Evolutionary conservation across 53 echinoderm and acorn worm species (phyloP).

Genomic region (Echinarachnius parma): DNA sequence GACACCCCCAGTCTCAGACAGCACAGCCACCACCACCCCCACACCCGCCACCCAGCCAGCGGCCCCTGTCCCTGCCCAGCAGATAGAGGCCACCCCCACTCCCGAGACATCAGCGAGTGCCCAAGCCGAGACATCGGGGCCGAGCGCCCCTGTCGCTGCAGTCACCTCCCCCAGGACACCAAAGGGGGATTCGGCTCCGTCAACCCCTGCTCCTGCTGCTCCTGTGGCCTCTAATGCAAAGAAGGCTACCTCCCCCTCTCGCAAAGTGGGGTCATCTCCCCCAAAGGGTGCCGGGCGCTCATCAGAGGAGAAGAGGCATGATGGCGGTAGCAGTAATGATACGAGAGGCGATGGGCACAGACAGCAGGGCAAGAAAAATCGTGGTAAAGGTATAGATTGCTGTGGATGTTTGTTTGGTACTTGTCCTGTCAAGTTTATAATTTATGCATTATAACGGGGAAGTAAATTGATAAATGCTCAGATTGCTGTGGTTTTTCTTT

Average conservation of each 20-base stretch:
- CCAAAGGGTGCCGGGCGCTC: slow-evolving; percentile 10
- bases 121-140: not conserved
- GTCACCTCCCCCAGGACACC: slow-evolving; percentile 13
- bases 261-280: slow-evolving; percentile 3
- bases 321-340: slow-evolving; percentile 6
- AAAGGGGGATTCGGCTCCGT: not conserved
- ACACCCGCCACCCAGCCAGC: not conserved
- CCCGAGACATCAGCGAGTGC: slow-evolving; percentile 6
- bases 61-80: too few species aligned
- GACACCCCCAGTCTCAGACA: slow-evolving; percentile 17
- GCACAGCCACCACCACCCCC: slow-evolving; percentile 21
- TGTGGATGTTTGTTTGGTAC: too few species aligned
- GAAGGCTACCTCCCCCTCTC: not conserved
- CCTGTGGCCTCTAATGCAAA: not conserved
- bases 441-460: too few species aligned
- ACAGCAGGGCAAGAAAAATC: slow-evolving; percentile 61
- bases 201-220: slow-evolving; percentile 14
- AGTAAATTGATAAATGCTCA: too few species aligned
- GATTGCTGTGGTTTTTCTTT: too few species aligned
- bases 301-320: slow-evolving; percentile 29
- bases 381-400: slow-evolving; percentile 50
- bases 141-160: slow-evolving; percentile 1
- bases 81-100: slow-evolving; percentile 12
- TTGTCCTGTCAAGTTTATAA: too few species aligned
- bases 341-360: slow-evolving; percentile 33